These are phyloP conservation scores for Telmatherina bonti DNA, from an alignment of 2,797 vertebrate genomes.

Conservation along the genomic window DNA sequence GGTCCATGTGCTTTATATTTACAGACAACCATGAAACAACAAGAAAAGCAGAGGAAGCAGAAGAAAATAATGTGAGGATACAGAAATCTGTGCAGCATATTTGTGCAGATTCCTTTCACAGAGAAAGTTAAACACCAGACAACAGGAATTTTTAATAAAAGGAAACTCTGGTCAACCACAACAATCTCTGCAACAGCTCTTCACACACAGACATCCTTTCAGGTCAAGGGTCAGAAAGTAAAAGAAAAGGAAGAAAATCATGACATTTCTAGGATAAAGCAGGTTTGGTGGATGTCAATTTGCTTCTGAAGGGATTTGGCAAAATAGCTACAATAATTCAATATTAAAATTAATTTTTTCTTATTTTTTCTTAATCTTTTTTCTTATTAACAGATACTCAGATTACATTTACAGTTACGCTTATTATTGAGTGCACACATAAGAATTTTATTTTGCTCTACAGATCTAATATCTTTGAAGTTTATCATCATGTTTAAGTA, in stretches of 20 bases:
- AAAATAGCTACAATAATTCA: too few relatives aligned
- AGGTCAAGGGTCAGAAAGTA: slow-evolving; percentile 35
- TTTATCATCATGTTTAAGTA: too few relatives aligned
- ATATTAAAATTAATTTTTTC: too few relatives aligned
- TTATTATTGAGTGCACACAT: too few relatives aligned
- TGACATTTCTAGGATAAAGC: too few relatives aligned
- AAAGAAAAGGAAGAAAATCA: too few relatives aligned
- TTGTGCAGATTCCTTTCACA: slow-evolving; percentile 26
- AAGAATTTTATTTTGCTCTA: too few relatives aligned
- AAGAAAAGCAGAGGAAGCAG: not conserved
- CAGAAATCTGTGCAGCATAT: slow-evolving; percentile 1
- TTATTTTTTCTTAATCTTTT: too few relatives aligned
- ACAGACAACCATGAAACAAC: not conserved
- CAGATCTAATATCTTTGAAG: too few relatives aligned
- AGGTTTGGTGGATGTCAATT: not conserved
- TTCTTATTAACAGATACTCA: too few relatives aligned
- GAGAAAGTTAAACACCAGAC: slow-evolving; percentile 1
- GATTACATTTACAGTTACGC: too few relatives aligned
- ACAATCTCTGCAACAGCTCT: not conserved
- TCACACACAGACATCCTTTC: too few relatives aligned
- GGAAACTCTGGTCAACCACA: not conserved
- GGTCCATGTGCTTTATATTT: not conserved
- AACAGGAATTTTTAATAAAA: not conserved
- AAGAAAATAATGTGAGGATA: accelerated
- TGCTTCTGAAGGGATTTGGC: not conserved